Conservation (phyloP, 1,140 invertebrate species). For the Ditylenchus dipsaci region DNA sequence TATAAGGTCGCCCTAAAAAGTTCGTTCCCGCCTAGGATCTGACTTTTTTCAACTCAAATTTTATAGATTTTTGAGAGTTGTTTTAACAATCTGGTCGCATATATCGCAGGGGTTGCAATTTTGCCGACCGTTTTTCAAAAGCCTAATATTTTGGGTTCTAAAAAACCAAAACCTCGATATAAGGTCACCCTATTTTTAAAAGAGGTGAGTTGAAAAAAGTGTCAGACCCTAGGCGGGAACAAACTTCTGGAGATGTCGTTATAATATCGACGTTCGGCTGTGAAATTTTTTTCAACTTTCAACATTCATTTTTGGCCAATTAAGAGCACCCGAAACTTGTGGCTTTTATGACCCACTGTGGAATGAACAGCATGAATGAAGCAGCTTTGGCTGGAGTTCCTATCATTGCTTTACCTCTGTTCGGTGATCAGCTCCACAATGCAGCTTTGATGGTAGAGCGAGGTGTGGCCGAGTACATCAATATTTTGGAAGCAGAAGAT, state of each 20-base stretch:
- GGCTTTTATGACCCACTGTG: slow-evolving; percentile 69
- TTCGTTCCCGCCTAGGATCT: too few relatives aligned
- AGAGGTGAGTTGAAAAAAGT: too few relatives aligned
- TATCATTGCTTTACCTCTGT: slow-evolving; percentile 66
- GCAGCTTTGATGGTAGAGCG: slow-evolving; percentile 43
- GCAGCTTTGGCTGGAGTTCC: slow-evolving; percentile 67
- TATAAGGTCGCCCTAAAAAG: too few relatives aligned
- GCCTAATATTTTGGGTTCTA: too few relatives aligned
- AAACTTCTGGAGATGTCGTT: slow-evolving; percentile 1
- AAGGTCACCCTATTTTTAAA: neutral
- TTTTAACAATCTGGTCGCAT: too few relatives aligned
- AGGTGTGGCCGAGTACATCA: slow-evolving; percentile 46
- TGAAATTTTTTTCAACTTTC: neutral
- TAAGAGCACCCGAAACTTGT: slow-evolving; percentile 68
- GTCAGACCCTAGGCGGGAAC: too few relatives aligned
- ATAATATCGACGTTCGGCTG: too few relatives aligned
- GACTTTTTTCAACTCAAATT: neutral
- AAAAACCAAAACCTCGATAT: neutral
- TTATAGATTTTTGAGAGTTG: neutral
- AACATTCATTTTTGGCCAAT: neutral
- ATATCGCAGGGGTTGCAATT: too few relatives aligned
- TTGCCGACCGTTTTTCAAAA: too few relatives aligned
- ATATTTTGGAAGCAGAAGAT: slow-evolving; percentile 30
- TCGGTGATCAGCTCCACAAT: slow-evolving; percentile 66
- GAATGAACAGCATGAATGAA: too few relatives aligned